Conservation (phyloP, 2,888 invertebrate genomes). For the Dryomyza anilis region DNA sequence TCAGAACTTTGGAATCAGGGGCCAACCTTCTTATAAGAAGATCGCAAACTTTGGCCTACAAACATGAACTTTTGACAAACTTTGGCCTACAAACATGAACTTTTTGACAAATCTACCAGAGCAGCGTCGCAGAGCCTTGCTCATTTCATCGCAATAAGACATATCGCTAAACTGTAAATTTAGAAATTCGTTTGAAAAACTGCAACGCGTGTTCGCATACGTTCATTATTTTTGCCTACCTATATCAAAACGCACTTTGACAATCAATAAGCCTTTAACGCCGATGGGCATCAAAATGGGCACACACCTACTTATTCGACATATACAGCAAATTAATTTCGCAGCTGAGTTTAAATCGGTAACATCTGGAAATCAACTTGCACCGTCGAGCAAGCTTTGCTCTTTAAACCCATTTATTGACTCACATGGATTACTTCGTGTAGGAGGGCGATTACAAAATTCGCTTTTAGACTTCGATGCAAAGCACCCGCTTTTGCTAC, state of each 20-base stretch:
- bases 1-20: constrained; percentile 24
- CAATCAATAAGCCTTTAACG: constrained; percentile 1
- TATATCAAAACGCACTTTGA: not conserved
- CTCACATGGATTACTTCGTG: constrained; percentile 8
- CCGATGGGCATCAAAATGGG: constrained; percentile 14
- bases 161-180: constrained; percentile 3
- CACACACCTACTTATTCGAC: constrained; percentile 20
- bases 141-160: not conserved
- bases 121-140: constrained; percentile 9
- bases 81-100: constrained; percentile 13
- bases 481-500: constrained; percentile 29
- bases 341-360: constrained; percentile 8
- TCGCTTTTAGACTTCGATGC: constrained; percentile 16
- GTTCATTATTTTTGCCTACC: constrained; percentile 11
- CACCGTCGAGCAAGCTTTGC: constrained; percentile 8
- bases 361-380: not conserved
- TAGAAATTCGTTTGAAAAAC: constrained; percentile 22
- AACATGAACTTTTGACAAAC: not conserved
- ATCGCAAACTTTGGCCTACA: constrained; percentile 9
- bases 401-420: constrained; percentile 29
- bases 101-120: constrained; percentile 14
- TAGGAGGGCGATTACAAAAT: constrained; percentile 27
- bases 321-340: constrained; percentile 21
- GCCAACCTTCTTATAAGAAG: not conserved
- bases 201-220: constrained; percentile 27